A percentile compares a stretch with the other conserved stretches of the same genome.
Conservation (phyloP, 2,797 vertebrate species). For the Margarornis squamiger region DNA sequence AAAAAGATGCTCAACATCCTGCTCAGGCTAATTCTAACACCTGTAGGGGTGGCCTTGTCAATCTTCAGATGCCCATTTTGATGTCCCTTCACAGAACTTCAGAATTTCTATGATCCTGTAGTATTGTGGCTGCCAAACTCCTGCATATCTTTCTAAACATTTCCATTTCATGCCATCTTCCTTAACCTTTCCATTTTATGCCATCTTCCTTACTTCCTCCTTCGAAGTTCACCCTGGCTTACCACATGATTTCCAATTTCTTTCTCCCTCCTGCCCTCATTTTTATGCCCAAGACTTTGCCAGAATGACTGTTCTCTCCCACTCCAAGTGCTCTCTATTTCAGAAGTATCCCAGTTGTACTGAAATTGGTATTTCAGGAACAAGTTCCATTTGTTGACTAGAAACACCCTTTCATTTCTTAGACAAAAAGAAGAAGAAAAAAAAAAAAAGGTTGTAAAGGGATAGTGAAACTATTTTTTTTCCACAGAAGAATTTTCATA, state of each 20-base stretch:
- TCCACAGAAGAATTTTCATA: not conserved
- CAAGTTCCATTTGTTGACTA: not conserved
- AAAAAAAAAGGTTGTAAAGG: not conserved
- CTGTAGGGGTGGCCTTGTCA: not conserved
- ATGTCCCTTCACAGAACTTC: not conserved
- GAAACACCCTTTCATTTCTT: not conserved
- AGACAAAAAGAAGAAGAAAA: not conserved
- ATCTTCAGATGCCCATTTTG: not conserved
- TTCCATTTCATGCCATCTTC: not conserved
- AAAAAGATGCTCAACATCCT: not conserved
- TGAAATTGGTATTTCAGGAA: not conserved
- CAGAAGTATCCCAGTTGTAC: not conserved
- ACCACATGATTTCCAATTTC: not conserved
- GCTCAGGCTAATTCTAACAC: not conserved
- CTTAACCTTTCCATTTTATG: not conserved
- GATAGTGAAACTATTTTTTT: not conserved
- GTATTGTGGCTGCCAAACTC: not conserved
- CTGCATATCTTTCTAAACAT: not conserved
- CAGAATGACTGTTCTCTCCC: not conserved
- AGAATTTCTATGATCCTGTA: not conserved
- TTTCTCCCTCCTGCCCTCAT: not conserved
- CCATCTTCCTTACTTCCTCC: not conserved
- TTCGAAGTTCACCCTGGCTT: not conserved
- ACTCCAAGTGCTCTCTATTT: not conserved
- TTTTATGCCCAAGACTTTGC: not conserved